phyloP scores from a whole-genome alignment of 1,140 invertebrate species.

The Cryptotermes secundus region DNA sequence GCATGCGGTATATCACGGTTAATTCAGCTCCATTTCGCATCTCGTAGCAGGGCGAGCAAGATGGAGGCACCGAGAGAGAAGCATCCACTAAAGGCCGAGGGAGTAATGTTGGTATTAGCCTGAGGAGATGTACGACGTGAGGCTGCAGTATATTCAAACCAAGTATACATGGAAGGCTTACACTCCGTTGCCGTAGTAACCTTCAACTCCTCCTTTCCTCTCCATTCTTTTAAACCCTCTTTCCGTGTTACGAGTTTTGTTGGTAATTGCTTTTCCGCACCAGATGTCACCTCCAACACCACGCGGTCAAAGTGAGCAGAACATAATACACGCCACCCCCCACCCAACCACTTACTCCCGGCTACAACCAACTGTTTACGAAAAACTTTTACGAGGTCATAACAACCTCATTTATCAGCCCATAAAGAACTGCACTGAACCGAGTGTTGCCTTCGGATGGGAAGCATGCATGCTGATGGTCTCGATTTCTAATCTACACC shows the following conservation, averaged over 20 bases:
- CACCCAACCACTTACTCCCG: neutral
- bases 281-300: neutral
- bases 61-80: neutral
- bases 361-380: neutral
- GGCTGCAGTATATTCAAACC: neutral
- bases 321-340: neutral
- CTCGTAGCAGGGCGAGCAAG: neutral
- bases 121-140: neutral
- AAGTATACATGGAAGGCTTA: neutral
- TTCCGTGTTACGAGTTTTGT: constrained; percentile 11
- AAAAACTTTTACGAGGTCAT: neutral
- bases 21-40: neutral
- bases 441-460: neutral
- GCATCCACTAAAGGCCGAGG: neutral
- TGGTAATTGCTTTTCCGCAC: neutral
- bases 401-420: neutral
- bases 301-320: neutral
- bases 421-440: neutral
- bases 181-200: neutral
- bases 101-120: neutral
- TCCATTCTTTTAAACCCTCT: neutral
- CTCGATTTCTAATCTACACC: too few species aligned
- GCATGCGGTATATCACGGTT: neutral
- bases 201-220: neutral
- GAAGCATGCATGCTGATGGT: too few species aligned